Evolutionary conservation across 2,797 vertebrate species (phyloP), one percentile per base, ranked within the genome.

Genomic region (Cichlasoma orientale): DNA sequence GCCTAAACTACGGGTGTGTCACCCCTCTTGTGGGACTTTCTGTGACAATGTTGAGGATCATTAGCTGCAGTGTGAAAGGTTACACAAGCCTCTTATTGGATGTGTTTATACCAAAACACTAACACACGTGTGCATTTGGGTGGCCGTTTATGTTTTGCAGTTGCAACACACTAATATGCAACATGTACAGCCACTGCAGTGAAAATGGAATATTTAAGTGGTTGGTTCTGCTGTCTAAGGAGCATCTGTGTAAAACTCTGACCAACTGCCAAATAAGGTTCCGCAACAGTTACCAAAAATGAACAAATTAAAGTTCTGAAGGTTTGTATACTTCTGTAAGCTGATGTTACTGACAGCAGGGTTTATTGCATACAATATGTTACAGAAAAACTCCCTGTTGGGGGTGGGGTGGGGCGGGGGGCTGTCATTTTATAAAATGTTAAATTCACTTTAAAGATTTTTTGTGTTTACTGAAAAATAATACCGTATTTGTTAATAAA

Each of bases 1-100:
- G 97, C 96, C 94, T 93, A 93, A 95, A 95, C 95, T 95, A 95
- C 92, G 95, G 95, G 94, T 96, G 95, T 95, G 96, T 96, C 93
- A 94, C 94, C 90, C 86, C 87, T 88, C 87, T 91, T 91, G 86
- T 88, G 86, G 81, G 71, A 90, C 90, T 74, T 72, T 80, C 89
- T 85, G 82, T 92, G 92, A 90, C 89, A 59, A 89, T 87, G 84
- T 77, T 78, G 83, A 90, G 86, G 88, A 87, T 92, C 86, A 93
- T 94, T 94, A 93, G 93, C 89, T 89, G 86, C 87, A 86, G 91
- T 91, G 90, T 89, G 84, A 91, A 92, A 92, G 89, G 91, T 92
- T 90, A 90, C 86, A 85, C 82, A 86, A 92, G 89, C 85, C 76
- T 81, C 83, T 85, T 57, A 73, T 76, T 77, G 75, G 78, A 85